Evolutionary conservation across 2,888 invertebrate genomes (phyloP).

Genomic region (Pollenia amentaria): DNA sequence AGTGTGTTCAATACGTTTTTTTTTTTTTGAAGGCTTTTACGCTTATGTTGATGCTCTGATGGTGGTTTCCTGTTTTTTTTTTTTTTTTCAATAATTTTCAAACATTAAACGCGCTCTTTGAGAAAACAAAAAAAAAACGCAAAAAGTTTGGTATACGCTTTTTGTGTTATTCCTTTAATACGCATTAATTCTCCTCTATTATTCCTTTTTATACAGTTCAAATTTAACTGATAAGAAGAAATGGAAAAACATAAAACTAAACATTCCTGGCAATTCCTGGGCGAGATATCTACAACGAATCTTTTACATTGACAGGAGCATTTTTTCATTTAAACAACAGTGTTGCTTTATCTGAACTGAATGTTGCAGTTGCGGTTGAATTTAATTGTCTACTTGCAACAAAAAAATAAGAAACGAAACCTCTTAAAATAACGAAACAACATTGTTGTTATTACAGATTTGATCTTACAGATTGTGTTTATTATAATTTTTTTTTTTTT

Average conservation of each 20-base stretch:
- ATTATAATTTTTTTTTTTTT: conserved; percentile 3
- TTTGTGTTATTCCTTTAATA: conserved; percentile 27
- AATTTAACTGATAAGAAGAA: conserved; percentile 51
- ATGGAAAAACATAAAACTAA: conserved; percentile 36
- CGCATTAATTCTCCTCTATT: conserved; percentile 47
- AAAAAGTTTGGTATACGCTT: not conserved
- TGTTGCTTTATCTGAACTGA: conserved; percentile 38
- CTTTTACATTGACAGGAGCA: conserved; percentile 72
- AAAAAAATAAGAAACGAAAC: not conserved
- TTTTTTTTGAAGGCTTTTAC: conserved; percentile 36
- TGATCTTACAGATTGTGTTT: conserved; percentile 50
- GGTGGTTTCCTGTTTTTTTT: conserved; percentile 7
- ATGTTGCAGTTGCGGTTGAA: conserved; percentile 16
- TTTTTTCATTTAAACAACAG: conserved; percentile 67
- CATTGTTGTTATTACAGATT: conserved; percentile 48
- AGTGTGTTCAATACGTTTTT: conserved; percentile 30
- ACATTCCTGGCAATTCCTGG: conserved; percentile 45
- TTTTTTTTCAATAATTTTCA: conserved; percentile 40
- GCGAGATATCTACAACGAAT: conserved; percentile 61
- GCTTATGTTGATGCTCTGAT: conserved; percentile 1
- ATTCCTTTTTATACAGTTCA: conserved; percentile 21
- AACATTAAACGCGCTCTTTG: conserved; percentile 18
- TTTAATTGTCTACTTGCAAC: conserved; percentile 27
- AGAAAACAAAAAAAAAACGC: too few relatives aligned
- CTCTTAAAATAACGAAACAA: conserved; percentile 9